phyloP scores from a whole-genome alignment of 2,888 invertebrate species.

The Erebia aethiops region DNA sequence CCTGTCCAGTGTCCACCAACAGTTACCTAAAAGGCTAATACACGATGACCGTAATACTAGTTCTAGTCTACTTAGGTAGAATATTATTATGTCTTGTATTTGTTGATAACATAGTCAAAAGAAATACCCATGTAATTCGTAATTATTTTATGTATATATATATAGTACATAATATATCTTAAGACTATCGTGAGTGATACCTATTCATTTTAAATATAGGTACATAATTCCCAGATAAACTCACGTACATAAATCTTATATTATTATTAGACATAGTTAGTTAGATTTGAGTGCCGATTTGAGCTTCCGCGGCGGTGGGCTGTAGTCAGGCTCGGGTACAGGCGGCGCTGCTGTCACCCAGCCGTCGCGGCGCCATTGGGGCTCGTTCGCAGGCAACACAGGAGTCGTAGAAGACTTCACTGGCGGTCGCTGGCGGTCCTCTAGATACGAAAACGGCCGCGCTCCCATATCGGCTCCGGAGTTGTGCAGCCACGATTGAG shows the following conservation, averaged over 20 bases:
- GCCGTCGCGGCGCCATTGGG: constrained; percentile 54
- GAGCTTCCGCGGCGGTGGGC: constrained; percentile 62
- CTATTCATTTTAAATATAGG: too few relatives aligned
- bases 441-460: constrained; percentile 66
- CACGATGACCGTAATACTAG: too few relatives aligned
- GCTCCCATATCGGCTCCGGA: constrained; percentile 34
- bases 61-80: too few relatives aligned
- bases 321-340: constrained; percentile 68
- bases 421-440: constrained; percentile 54
- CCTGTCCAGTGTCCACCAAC: too few relatives aligned
- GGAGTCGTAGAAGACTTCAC: constrained; percentile 43
- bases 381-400: constrained; percentile 37
- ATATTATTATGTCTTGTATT: too few relatives aligned
- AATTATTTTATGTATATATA: too few relatives aligned
- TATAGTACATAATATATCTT: too few relatives aligned
- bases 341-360: constrained; percentile 53
- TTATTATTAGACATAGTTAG: constrained; percentile 48
- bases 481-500: constrained; percentile 62
- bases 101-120: too few relatives aligned
- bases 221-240: too few relatives aligned
- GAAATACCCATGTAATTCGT: too few relatives aligned
- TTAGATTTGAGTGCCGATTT: constrained; percentile 68
- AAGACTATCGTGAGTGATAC: too few relatives aligned
- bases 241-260: not conserved
- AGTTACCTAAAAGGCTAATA: too few relatives aligned